A percentile compares a stretch with the other conserved stretches of the same genome.
Evolutionary conservation across 2,113 vertebrate genomes (phyloP).

Genomic region (Collichthys lucidus): DNA sequence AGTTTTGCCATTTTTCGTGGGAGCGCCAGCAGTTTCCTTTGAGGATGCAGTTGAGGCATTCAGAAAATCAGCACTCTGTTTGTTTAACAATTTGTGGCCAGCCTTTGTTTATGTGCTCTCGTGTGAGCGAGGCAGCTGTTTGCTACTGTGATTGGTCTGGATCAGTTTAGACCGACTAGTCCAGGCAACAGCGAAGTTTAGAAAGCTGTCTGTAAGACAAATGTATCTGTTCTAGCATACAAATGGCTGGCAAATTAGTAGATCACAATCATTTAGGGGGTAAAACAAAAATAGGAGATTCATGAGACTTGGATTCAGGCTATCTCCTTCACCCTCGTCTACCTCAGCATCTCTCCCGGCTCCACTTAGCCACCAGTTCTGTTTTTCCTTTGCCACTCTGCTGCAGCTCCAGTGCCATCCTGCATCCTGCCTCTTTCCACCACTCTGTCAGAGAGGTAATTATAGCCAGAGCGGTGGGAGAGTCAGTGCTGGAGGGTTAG

Average conservation of each 20-base stretch:
- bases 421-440: conserved; percentile 38
- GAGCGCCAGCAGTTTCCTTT: conserved; percentile 53
- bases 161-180: conserved; percentile 49
- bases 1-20: conserved; percentile 45
- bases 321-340: conserved; percentile 5
- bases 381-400: conserved; percentile 41
- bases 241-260: conserved; percentile 36
- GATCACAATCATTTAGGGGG: conserved; percentile 12
- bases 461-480: conserved; percentile 44
- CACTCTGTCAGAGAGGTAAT: conserved; percentile 58
- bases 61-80: conserved; percentile 55
- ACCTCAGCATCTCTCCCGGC: conserved; percentile 36
- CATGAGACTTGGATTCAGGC: neutral
- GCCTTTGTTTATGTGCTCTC: conserved; percentile 52
- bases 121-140: conserved; percentile 57
- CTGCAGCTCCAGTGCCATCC: conserved; percentile 42
- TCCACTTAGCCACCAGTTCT: conserved; percentile 33
- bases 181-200: conserved; percentile 49
- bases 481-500: conserved; percentile 49
- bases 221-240: conserved; percentile 29
- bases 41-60: conserved; percentile 42
- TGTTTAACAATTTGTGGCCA: conserved; percentile 63
- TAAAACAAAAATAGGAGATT: conserved; percentile 31
- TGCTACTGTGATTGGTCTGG: conserved; percentile 51
- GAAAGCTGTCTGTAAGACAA: conserved; percentile 49